Base-by-base conservation (phyloP, 2,888 invertebrate species). In the Platycheirus rosarum region DNA sequence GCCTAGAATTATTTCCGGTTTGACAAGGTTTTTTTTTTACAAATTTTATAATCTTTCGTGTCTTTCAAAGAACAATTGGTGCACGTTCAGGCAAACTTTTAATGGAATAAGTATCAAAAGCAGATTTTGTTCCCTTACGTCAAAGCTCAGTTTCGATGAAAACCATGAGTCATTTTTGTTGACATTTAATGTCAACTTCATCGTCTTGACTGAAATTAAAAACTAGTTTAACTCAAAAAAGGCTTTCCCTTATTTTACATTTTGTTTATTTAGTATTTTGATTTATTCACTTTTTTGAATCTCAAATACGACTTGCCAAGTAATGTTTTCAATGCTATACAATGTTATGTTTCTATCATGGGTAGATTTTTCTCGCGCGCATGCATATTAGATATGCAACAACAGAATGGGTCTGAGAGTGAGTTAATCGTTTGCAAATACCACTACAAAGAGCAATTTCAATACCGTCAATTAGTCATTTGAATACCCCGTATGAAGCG, bases 381-480 rank as follows among this genome's bases (percentile, higher is more conserved):
- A 57, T 40, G 57, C 14, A 13, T 20, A 42, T 68, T 76, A 71
- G 49, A 57, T 57, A 65, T 77, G 77, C 26, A 49, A 26, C 55
- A 40, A 70, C 18, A 49, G 26, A 63, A 40, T 48, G 63, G n/a
- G n/a, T n/a, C n/a, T n/a, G n/a, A 16, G 51, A 53, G 44, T 60
- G 44, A 66, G 66, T 46, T 62, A 66, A 62, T 37, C 60, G 46
- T 68, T 73, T 78, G 78, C 73, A 79, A 79, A 74, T 79, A 79
- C 40, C 62, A 69, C 18, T 35, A 66, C 63, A 49, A 40, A 63
- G 76, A 63, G 63, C 79, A 79, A 65, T 79, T 74, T 79, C 79
- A 76, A 76, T 68, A 76, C 26, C 68, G 75, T 69, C 75, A 79
- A 75, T 79, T 79, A 75, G 57, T 79, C 79, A 74, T 29, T 66